Evolutionary conservation across 35 echinoderm and acorn worm species (phyloP).

Genomic region (Heliocidaris erythrogramma): DNA sequence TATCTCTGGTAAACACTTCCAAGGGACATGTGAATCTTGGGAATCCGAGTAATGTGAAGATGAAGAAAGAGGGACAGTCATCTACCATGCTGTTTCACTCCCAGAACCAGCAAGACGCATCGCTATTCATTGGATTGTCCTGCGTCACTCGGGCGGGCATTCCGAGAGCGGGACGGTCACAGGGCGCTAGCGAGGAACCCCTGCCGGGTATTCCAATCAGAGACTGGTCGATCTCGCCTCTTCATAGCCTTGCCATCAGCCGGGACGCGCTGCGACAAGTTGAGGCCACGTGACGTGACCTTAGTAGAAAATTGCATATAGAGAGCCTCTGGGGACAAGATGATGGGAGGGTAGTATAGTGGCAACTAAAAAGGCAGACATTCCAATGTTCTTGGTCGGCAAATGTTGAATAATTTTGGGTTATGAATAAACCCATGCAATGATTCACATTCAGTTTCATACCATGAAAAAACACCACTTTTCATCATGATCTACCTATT

Average conservation of each 20-base stretch:
- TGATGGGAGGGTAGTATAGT: background rate
- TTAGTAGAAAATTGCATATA: background rate
- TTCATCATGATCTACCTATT: too few relatives aligned
- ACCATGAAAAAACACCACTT: background rate
- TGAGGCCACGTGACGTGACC: background rate
- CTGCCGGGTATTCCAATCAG: slow-evolving; percentile 37
- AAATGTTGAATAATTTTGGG: background rate
- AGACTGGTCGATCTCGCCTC: background rate
- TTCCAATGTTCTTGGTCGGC: background rate
- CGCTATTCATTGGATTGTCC: background rate
- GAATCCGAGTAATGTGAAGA: slow-evolving; percentile 22
- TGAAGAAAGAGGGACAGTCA: background rate
- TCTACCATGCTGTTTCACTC: background rate
- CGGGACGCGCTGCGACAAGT: background rate
- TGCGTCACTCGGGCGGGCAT: background rate
- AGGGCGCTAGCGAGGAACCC: slow-evolving; percentile 18
- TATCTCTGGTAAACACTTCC: background rate
- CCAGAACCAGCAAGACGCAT: background rate
- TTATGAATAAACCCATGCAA: background rate
- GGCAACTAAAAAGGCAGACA: background rate
- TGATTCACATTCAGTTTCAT: background rate
- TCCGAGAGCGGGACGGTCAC: background rate
- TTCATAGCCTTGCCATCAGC: background rate
- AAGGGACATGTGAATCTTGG: background rate
- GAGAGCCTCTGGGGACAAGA: background rate